These are phyloP conservation scores for Corticium candelabrum DNA, from an alignment of 37 sponge, comb jelly and placozoan species.

Conservation along the genomic window DNA sequence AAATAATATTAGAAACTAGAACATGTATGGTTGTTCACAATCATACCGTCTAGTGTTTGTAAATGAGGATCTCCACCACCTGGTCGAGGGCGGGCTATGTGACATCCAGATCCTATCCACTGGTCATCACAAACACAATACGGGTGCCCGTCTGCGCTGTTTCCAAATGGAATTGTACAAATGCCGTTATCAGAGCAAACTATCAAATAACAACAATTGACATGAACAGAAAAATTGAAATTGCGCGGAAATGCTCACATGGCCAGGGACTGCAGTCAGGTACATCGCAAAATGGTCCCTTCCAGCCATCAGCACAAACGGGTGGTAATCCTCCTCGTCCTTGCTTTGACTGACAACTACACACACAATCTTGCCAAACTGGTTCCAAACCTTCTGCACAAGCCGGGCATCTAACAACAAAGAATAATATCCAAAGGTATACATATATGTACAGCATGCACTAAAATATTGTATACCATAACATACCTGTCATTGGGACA, in stretches of 20 bases:
- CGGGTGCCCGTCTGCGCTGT: background rate
- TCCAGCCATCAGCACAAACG: background rate
- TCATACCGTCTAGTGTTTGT: background rate
- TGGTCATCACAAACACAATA: background rate
- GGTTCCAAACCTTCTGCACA: background rate
- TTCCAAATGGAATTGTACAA: background rate
- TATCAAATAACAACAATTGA: background rate
- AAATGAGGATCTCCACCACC: background rate
- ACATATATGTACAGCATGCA: too few relatives aligned
- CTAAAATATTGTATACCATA: too few relatives aligned
- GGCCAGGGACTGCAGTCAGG: conserved; percentile 6
- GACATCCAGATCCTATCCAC: background rate
- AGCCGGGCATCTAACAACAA: background rate
- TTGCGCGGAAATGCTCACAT: background rate
- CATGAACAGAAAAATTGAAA: background rate
- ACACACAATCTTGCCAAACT: background rate
- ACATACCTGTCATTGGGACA: background rate
- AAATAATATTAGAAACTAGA: background rate
- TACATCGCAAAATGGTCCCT: background rate
- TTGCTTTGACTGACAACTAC: background rate
- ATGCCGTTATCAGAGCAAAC: background rate
- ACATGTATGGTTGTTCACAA: background rate
- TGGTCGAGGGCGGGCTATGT: background rate
- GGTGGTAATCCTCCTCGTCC: background rate
- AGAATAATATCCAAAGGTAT: too few relatives aligned